Base-by-base conservation (phyloP, 2,113 vertebrate species). In the Camelus bactrianus region DNA sequence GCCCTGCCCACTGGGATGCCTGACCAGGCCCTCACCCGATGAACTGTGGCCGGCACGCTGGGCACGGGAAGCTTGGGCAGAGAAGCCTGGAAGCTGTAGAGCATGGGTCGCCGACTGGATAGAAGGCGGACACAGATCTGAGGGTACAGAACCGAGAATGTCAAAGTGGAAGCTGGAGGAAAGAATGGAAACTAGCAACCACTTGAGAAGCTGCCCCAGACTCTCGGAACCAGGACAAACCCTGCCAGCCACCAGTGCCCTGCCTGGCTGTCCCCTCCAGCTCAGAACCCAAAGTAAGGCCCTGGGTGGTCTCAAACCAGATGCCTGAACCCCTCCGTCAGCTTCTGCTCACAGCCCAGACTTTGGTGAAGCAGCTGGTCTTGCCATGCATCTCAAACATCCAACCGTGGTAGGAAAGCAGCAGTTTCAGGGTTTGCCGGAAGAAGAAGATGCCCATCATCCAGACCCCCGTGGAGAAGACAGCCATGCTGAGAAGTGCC, bases 51-150 rank as follows among this genome's bases (percentile, higher is more conserved):
- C 13, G 99, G 97, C 98, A 99, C 98, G 0, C 96, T 97, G 48
- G 99, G 99, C 56, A 99, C 99, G 0, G 99, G 99, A 2, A 99
- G 99, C 89, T 98, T 99, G 73, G 99, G 99, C 17, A 99, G 98
- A 4, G 99, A 99, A 0, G 99, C 99, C 98, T 99, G 99, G 98
- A 99, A 99, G 97, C 99, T 99, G 98, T 99, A 99, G 32, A 99
- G 99, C 91, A 99, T 98, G 0, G 99, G 99, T 69, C 99, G 98
- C 50, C 99, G 98, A n/a, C 99, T 97, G 12, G 99, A 99, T 95
- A 99, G 88, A 46, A 98, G 96, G 42, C 96, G 95, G 69, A 98
- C 93, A 75, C 97, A 97, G 70, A 96, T 42, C 97, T 98, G 46
- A 69, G 48, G 73, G 46, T 16, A 32, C 17, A 82, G 46, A 77